A percentile compares a stretch with the other conserved stretches of the same genome.
Evolutionary conservation across 2,888 invertebrate species (phyloP).

Genomic region (Hypena proboscidalis): DNA sequence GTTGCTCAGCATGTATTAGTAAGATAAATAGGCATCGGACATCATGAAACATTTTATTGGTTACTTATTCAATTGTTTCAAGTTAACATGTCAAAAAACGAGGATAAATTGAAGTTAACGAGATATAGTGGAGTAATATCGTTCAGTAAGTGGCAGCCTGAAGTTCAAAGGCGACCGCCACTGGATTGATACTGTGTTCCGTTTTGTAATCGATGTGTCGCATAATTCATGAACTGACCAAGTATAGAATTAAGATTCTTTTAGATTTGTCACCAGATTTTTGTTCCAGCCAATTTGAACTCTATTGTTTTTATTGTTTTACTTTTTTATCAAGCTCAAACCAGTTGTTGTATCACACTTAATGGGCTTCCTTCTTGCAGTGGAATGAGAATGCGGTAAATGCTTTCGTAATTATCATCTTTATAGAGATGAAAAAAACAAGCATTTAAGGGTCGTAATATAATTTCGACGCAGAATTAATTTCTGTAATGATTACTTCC

Average conservation of each 20-base stretch:
- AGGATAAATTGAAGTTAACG: slow-evolving; percentile 31
- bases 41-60: not conserved
- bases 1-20: not conserved
- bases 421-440: too few species aligned
- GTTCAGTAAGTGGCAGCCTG: slow-evolving; percentile 44
- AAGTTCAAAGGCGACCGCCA: slow-evolving; percentile 62
- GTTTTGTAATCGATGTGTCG: slow-evolving; percentile 73
- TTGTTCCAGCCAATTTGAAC: too few species aligned
- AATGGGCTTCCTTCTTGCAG: too few species aligned
- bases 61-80: slow-evolving; percentile 1
- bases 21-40: not conserved
- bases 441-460: too few species aligned
- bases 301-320: too few species aligned
- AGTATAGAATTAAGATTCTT: slow-evolving; percentile 45
- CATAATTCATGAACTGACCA: slow-evolving; percentile 63
- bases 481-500: not conserved
- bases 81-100: slow-evolving; percentile 33
- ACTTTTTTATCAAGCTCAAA: not conserved
- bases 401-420: too few species aligned
- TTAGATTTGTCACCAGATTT: slow-evolving; percentile 42
- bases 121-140: slow-evolving; percentile 39
- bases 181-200: slow-evolving; percentile 65
- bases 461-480: too few species aligned
- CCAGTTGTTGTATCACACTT: not conserved
- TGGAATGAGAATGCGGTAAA: too few species aligned